These are phyloP conservation scores for human (Homo sapiens) DNA, from an alignment of 2,113 vertebrate species.

Conservation along the genomic window DNA sequence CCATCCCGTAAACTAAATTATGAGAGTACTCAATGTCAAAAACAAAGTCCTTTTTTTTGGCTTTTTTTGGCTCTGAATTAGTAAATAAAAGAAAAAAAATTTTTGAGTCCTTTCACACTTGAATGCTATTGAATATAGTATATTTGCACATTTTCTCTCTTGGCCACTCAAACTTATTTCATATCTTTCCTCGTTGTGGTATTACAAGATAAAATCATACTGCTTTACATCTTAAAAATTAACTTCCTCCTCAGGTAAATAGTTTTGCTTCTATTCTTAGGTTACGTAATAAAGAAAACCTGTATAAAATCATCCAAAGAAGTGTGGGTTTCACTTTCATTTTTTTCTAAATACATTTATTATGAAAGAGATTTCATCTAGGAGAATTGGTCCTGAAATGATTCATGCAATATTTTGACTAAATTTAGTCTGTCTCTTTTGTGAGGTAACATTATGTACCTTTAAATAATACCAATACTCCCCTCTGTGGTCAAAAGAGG, in stretches of 20 bases:
- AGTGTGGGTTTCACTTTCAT: neutral
- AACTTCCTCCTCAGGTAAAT: neutral
- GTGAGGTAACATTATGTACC: neutral
- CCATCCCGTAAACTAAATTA: neutral
- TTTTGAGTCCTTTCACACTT: neutral
- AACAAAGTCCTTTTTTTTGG: neutral
- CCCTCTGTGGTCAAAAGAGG: slow-evolving; percentile 65
- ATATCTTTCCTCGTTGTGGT: neutral
- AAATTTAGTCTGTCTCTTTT: neutral
- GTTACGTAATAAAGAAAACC: neutral
- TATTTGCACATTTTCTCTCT: neutral
- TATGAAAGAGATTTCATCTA: neutral
- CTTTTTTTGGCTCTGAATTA: too few relatives aligned
- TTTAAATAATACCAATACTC: slow-evolving; percentile 50
- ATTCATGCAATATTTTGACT: neutral
- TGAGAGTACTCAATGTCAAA: neutral
- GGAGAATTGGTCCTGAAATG: neutral
- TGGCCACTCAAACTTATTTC: neutral
- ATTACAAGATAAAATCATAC: neutral
- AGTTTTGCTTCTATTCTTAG: neutral
- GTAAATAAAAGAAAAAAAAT: too few relatives aligned
- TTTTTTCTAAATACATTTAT: neutral
- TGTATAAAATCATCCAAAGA: neutral
- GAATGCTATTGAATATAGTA: neutral
- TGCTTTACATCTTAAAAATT: neutral